Conservation (phyloP, 2,113 vertebrate genomes). For the Acrocephalus arundinaceus region DNA sequence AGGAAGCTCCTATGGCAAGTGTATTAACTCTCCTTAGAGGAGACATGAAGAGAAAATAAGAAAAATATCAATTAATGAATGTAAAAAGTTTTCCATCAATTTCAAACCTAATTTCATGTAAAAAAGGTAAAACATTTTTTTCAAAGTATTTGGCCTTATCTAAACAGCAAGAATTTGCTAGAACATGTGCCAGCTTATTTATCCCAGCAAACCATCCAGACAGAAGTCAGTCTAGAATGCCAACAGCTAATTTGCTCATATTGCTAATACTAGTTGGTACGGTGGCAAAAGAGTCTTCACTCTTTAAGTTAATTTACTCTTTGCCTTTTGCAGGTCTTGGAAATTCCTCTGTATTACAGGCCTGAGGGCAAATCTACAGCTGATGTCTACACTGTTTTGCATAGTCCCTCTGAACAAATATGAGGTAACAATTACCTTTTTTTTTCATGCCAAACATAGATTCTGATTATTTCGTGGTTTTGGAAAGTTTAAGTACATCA, state of each 20-base stretch:
- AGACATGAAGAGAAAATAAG: neutral
- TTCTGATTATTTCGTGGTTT: neutral
- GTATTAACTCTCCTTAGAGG: neutral
- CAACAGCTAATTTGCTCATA: neutral
- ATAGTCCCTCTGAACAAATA: neutral
- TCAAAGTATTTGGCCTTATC: neutral
- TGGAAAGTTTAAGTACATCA: neutral
- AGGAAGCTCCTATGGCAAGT: neutral
- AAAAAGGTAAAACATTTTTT: neutral
- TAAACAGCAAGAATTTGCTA: neutral
- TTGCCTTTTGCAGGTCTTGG: neutral
- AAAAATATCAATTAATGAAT: neutral
- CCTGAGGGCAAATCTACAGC: neutral
- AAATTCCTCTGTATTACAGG: neutral
- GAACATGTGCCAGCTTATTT: neutral
- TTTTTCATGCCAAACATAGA: neutral
- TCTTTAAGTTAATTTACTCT: neutral
- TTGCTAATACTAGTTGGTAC: neutral
- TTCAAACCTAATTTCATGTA: neutral
- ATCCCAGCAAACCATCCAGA: neutral
- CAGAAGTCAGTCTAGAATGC: neutral
- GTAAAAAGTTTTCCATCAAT: neutral
- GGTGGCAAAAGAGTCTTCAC: neutral
- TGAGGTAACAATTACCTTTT: neutral
- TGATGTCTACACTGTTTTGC: neutral